These are phyloP conservation scores for Benthosema pterotum DNA, from an alignment of 2,797 vertebrate species.

Conservation along the genomic window DNA sequence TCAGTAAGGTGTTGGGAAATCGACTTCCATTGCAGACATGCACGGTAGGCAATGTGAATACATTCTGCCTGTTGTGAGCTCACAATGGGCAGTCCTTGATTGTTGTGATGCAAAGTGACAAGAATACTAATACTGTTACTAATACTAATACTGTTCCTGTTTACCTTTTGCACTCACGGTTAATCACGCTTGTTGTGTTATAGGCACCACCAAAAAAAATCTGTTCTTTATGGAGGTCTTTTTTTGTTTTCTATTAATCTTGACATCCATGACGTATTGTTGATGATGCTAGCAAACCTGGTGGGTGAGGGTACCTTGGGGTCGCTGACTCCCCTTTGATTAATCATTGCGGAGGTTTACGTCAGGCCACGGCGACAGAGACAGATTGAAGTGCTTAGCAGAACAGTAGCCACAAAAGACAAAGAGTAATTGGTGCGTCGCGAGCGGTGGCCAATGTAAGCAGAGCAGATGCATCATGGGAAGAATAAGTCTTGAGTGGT, in stretches of 20 bases:
- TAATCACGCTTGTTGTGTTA: slow-evolving; percentile 25
- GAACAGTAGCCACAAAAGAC: slow-evolving; percentile 77
- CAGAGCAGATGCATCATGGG: slow-evolving; percentile 77
- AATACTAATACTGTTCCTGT: too few relatives aligned
- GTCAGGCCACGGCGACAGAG: slow-evolving; percentile 77
- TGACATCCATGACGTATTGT: slow-evolving; percentile 46
- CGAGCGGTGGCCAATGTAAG: slow-evolving; percentile 74
- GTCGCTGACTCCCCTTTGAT: slow-evolving; percentile 64
- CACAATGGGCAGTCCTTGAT: slow-evolving; percentile 25
- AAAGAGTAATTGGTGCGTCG: slow-evolving; percentile 81
- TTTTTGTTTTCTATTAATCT: slow-evolving; percentile 28
- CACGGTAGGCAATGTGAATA: slow-evolving; percentile 14
- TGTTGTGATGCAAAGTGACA: slow-evolving; percentile 40
- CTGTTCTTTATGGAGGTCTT: slow-evolving; percentile 11
- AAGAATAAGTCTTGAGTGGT: slow-evolving; percentile 63
- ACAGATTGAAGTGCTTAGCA: slow-evolving; percentile 83
- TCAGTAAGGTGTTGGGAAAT: neutral
- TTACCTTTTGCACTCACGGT: slow-evolving; percentile 34
- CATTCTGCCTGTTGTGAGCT: slow-evolving; percentile 25
- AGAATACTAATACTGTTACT: slow-evolving; percentile 6
- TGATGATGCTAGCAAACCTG: slow-evolving; percentile 49
- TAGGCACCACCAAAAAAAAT: neutral
- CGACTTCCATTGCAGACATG: slow-evolving; percentile 18
- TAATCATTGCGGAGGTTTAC: slow-evolving; percentile 65
- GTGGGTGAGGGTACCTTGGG: slow-evolving; percentile 19